Base-by-base conservation (phyloP, 2,113 vertebrate species). In the Osmerus mordax region DNA sequence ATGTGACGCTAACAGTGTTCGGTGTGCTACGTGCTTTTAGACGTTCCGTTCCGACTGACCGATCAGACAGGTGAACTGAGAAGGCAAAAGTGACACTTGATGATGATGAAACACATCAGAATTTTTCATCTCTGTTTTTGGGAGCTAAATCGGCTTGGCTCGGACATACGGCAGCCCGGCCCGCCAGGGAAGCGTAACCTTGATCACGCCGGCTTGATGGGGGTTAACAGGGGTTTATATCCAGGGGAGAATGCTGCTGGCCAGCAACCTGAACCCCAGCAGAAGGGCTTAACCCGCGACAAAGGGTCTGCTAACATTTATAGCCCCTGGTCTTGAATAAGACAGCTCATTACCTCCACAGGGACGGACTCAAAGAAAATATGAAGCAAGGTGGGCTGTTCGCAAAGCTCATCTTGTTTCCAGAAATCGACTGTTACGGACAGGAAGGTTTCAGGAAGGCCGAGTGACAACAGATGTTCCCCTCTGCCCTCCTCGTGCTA, bases 221-320 rank as follows among this genome's bases (percentile, higher is more conserved):
- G 67, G 75, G 80, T 73, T 56, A 75, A 53, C 9, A 1, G 69
- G 60, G 32, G 68, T 2, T 29, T 36, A 11, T 65, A 28, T 4
- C 61, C 21, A 65, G 63, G 23, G 60, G 23, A 53, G 21, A n/a
- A 29, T 51, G 60, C 73, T 79, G 65, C 66, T 75, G 73, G 72
- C 52, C 32, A 54, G 82, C 66, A 81, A 84, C 71, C 71, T 56
- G 76, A 41, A 84, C 63, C 74, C 72, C 11, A 11, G 71, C 52
- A 56, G 32, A 12, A 53, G 75, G 70, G 78, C 60, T 79, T 81
- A 62, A 80, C 70, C 60, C 69, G 3, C 75, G 81, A 85, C 80
- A 74, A 79, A 84, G 81, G 79, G 71, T 72, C 65, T 71, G 29
- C 28, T 53, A 25, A 65, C 73, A 77, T 82, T 79, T 83, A 80